phyloP scores from a whole-genome alignment of 1,140 invertebrate genomes.

The Anastrepha obliqua region DNA sequence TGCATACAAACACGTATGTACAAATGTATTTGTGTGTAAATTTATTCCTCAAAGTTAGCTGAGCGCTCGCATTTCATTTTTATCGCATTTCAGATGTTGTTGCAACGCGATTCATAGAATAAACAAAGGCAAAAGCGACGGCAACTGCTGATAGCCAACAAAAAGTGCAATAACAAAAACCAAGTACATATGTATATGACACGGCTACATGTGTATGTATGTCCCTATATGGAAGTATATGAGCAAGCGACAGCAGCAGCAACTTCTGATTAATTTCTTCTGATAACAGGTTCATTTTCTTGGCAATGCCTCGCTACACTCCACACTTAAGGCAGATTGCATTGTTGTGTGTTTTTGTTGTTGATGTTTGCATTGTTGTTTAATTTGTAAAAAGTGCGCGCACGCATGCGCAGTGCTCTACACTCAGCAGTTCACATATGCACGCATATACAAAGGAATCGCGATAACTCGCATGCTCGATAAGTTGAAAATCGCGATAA shows the following conservation, averaged over 20 bases:
- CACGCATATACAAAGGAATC: neutral
- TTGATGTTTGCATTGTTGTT: slow-evolving; percentile 45
- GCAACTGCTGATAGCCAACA: slow-evolving; percentile 2
- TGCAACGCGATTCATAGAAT: slow-evolving; percentile 10
- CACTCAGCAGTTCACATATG: neutral
- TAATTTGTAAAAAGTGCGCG: slow-evolving; percentile 62
- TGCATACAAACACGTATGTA: neutral
- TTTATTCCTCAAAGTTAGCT: neutral
- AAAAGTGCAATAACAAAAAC: neutral
- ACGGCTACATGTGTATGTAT: too few species aligned
- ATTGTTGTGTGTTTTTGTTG: slow-evolving; percentile 56
- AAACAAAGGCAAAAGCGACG: neutral
- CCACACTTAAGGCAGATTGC: slow-evolving; percentile 45
- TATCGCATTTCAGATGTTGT: slow-evolving; percentile 21
- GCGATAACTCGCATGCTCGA: neutral
- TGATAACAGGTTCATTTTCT: slow-evolving; percentile 73
- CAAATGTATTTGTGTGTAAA: neutral
- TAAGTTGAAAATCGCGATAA: too few species aligned
- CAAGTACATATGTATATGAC: neutral
- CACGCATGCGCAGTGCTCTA: slow-evolving; percentile 47
- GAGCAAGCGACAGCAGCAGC: neutral
- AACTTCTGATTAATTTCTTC: slow-evolving; percentile 69
- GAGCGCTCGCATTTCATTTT: slow-evolving; percentile 36
- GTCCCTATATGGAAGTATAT: too few species aligned
- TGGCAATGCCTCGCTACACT: slow-evolving; percentile 62